These are phyloP conservation scores for Temnothorax unifasciatus DNA, from an alignment of 2,888 invertebrate genomes.

Conservation along the genomic window DNA sequence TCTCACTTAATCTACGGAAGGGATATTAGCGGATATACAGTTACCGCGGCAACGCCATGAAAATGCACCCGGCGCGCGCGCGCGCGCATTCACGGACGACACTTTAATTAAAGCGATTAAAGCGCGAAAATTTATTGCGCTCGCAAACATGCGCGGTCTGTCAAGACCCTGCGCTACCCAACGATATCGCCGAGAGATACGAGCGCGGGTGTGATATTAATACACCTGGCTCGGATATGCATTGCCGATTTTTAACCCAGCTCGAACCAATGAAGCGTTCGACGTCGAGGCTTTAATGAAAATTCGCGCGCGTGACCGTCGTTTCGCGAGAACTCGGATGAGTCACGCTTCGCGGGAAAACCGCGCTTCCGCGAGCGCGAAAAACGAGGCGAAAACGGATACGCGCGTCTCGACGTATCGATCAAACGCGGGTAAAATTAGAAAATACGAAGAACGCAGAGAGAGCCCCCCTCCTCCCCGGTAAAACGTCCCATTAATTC, in stretches of 20 bases:
- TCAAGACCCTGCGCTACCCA: background rate
- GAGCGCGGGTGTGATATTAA: background rate
- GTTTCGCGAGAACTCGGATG: background rate
- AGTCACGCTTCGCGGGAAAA: background rate
- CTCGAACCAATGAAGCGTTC: background rate
- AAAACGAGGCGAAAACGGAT: background rate
- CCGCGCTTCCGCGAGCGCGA: no score
- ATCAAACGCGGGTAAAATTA: conserved; percentile 8
- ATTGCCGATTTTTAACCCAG: background rate
- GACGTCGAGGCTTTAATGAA: background rate
- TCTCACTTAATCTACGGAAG: conserved; percentile 38
- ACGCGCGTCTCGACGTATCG: background rate
- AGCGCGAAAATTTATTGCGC: conserved; percentile 48
- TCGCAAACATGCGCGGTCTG: conserved; percentile 40
- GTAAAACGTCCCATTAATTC: conserved; percentile 3
- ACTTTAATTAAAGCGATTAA: conserved; percentile 49
- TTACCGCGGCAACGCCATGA: conserved; percentile 33
- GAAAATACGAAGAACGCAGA: background rate
- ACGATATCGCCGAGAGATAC: background rate
- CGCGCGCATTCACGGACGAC: conserved; percentile 27
- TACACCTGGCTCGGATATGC: background rate
- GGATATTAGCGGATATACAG: conserved; percentile 45
- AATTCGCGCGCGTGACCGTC: background rate
- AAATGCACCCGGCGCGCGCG: conserved; percentile 10
- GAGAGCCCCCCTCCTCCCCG: background rate